Percentiles rank a stretch among this genome's conserved stretches.
phyloP scores from a whole-genome alignment of 2,888 invertebrate genomes.

The Vannuccia rotundouncinata region DNA sequence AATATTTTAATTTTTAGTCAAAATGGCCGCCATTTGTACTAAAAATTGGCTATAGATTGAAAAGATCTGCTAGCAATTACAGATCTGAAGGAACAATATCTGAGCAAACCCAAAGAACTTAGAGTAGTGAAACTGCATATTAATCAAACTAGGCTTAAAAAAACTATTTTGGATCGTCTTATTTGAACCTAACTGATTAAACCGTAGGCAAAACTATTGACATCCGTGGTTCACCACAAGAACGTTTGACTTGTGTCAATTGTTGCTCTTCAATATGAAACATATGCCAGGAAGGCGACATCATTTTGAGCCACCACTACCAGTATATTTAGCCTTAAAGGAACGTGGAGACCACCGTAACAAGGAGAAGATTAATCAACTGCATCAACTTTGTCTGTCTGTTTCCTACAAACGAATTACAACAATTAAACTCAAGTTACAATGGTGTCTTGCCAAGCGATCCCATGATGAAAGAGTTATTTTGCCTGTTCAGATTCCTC shows the following conservation, averaged over 20 bases:
- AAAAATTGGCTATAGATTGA: no score
- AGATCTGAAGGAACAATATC: no score
- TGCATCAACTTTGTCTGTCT: slow-evolving; percentile 15
- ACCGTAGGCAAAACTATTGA: slow-evolving; percentile 18
- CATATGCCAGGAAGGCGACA: slow-evolving; percentile 15
- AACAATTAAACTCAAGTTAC: slow-evolving; percentile 1
- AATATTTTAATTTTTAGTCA: no score
- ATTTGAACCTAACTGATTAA: no score
- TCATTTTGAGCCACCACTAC: slow-evolving; percentile 5
- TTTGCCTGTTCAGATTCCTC: slow-evolving; percentile 4
- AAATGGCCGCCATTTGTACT: no score
- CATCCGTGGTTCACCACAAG: slow-evolving; percentile 13
- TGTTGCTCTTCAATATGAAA: slow-evolving; percentile 15
- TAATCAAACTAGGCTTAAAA: no score
- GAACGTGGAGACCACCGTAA: slow-evolving; percentile 21
- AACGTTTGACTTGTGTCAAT: slow-evolving; percentile 9
- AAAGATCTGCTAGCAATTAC: no score
- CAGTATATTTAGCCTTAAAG: neutral
- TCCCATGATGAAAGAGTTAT: neutral
- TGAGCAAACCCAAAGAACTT: no score
- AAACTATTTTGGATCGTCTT: no score
- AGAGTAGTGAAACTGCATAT: no score
- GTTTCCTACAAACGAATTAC: slow-evolving; percentile 12
- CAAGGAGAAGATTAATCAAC: slow-evolving; percentile 16
- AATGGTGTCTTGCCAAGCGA: slow-evolving; percentile 14